phyloP scores from a whole-genome alignment of 1,140 invertebrate genomes.

The Ectropis grisescens region DNA sequence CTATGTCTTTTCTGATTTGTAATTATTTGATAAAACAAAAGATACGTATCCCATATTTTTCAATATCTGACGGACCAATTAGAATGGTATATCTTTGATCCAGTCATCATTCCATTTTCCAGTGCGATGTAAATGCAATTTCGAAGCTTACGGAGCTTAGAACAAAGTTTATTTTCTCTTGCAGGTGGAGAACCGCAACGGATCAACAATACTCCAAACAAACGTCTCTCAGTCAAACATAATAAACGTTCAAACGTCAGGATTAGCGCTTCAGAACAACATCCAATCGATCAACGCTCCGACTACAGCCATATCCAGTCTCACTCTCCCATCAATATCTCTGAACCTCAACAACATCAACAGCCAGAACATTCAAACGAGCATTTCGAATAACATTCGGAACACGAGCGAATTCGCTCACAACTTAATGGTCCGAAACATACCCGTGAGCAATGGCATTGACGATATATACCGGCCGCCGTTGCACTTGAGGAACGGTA shows the following conservation, averaged over 20 bases:
- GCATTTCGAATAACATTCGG: constrained; percentile 29
- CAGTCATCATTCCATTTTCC: no score
- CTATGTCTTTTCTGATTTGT: no score
- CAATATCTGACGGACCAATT: no score
- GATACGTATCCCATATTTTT: no score
- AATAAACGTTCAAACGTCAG: constrained; percentile 34
- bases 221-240: constrained; percentile 28
- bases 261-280: constrained; percentile 30
- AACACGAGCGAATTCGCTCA: constrained; percentile 38
- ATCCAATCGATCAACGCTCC: constrained; percentile 33
- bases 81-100: no score
- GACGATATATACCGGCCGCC: constrained; percentile 35
- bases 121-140: no score
- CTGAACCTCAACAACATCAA: constrained; percentile 33
- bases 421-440: constrained; percentile 38
- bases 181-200: constrained; percentile 54
- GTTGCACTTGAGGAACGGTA: constrained; percentile 39
- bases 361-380: constrained; percentile 30
- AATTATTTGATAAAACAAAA: no score
- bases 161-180: constrained; percentile 9
- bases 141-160: no score
- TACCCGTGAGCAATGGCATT: constrained; percentile 33
- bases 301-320: constrained; percentile 26
- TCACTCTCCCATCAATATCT: constrained; percentile 32
- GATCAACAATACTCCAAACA: constrained; percentile 31